These are phyloP conservation scores for Catalaphyllia jardinei DNA, from an alignment of 64 coral and sea anemone species.

Conservation along the genomic window DNA sequence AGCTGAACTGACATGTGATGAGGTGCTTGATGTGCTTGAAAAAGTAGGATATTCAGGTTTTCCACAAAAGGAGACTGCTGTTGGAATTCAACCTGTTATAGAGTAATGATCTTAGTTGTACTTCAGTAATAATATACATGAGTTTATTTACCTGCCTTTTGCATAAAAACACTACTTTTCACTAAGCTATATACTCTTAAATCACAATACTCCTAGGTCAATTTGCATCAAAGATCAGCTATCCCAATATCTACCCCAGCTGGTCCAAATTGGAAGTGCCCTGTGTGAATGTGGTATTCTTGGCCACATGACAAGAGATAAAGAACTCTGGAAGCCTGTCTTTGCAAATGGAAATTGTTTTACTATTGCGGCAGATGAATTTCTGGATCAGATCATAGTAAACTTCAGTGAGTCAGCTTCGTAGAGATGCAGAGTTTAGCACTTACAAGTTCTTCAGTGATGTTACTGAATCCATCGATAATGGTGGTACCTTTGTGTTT, in stretches of 20 bases:
- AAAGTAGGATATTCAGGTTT: conserved; percentile 58
- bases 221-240: conserved; percentile 47
- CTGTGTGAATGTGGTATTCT: conserved; percentile 39
- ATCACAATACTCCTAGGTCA: not conserved
- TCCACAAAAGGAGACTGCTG: conserved; percentile 67
- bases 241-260: conserved; percentile 34
- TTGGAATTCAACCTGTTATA: conserved; percentile 45
- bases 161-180: too few relatives aligned
- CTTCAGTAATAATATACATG: not conserved
- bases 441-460: conserved; percentile 75
- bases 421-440: conserved; percentile 37
- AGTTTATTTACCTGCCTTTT: not conserved
- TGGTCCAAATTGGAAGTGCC: conserved; percentile 45
- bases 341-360: conserved; percentile 33
- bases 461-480: conserved; percentile 12
- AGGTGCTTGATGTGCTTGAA: conserved; percentile 59
- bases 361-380: conserved; percentile 21
- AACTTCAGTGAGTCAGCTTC: conserved; percentile 32
- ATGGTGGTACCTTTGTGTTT: conserved; percentile 11
- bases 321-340: conserved; percentile 34
- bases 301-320: conserved; percentile 13
- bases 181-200: conserved; percentile 4
- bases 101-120: conserved; percentile 23
- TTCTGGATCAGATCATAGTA: conserved; percentile 11
- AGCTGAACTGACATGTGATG: conserved; percentile 44